Evolutionary conservation across 2,797 vertebrate genomes (phyloP).

Genomic region (Phrynocephalus vlangalii): DNA sequence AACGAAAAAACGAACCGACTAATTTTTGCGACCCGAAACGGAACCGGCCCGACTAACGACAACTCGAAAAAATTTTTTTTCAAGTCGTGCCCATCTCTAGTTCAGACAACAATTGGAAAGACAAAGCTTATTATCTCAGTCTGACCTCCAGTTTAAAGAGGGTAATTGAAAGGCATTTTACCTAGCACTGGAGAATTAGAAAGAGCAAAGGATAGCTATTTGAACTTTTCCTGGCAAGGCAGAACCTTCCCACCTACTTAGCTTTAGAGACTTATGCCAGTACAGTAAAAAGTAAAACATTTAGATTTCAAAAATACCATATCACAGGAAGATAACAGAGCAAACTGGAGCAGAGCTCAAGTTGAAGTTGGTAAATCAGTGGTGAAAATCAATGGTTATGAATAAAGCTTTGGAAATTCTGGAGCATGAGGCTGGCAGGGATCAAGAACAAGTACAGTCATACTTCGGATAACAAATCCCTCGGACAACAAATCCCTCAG

Average conservation of each 20-base stretch:
- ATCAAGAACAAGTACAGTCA: not conserved
- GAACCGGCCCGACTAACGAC: too few species aligned
- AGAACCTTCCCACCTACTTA: too few species aligned
- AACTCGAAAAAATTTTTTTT: too few species aligned
- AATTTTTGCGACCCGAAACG: too few species aligned
- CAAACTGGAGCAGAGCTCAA: not conserved
- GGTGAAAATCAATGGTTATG: not conserved
- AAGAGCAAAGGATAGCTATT: not conserved
- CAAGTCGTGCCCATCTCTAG: too few species aligned
- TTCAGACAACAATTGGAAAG: too few species aligned
- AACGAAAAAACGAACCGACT: too few species aligned
- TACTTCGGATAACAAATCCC: too few species aligned
- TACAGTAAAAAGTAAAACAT: not conserved
- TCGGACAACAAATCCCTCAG: too few species aligned
- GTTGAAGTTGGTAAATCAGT: not conserved
- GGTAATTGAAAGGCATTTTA: not conserved
- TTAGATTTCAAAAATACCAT: not conserved
- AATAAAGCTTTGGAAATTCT: not conserved
- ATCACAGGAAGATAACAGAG: not conserved
- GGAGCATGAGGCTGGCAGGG: not conserved
- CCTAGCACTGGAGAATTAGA: not conserved
- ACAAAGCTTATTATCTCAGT: too few species aligned
- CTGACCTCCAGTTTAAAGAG: not conserved
- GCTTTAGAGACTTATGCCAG: not conserved
- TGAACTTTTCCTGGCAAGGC: not conserved